These are phyloP conservation scores for Morpho helenor DNA, from an alignment of 2,888 invertebrate species.

Conservation along the genomic window DNA sequence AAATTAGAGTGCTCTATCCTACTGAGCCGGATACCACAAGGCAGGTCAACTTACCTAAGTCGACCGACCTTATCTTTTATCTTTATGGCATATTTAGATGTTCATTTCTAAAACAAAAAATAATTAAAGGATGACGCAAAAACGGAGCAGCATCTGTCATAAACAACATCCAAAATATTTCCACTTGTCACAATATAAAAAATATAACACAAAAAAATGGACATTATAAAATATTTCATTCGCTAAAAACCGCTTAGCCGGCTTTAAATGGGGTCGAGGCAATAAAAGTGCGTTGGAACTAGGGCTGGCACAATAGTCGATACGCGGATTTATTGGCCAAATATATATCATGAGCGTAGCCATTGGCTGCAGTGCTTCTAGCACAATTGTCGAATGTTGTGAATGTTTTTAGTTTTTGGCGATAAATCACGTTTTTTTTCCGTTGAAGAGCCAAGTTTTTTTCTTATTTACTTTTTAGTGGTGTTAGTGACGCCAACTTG, in stretches of 20 bases:
- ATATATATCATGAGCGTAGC: conserved; percentile 24
- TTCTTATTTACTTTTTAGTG: too few relatives aligned
- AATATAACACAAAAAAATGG: conserved; percentile 12
- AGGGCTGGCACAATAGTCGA: conserved; percentile 34
- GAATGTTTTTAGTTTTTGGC: conserved; percentile 21
- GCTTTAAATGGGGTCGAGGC: conserved; percentile 47
- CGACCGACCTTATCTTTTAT: too few relatives aligned
- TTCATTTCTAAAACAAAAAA: too few relatives aligned
- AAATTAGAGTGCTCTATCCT: too few relatives aligned
- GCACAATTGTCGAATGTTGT: conserved; percentile 19
- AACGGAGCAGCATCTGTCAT: conserved; percentile 3
- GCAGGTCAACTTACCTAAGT: too few relatives aligned
- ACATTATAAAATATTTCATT: conserved; percentile 44
- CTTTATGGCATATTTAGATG: too few relatives aligned
- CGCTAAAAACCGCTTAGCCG: conserved; percentile 44
- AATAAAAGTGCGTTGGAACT: conserved; percentile 46
- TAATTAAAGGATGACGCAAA: conserved; percentile 1
- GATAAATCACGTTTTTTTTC: conserved; percentile 9
- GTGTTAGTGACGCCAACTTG: too few relatives aligned
- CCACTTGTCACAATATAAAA: conserved; percentile 18
- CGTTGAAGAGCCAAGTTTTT: conserved; percentile 9
- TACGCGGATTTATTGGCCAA: conserved; percentile 29
- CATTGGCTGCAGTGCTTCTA: conserved; percentile 23
- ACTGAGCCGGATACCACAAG: too few relatives aligned
- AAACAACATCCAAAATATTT: conserved; percentile 14